These are phyloP conservation scores for Heliconius melpomene DNA, from an alignment of 1,140 invertebrate genomes.

Conservation along the genomic window DNA sequence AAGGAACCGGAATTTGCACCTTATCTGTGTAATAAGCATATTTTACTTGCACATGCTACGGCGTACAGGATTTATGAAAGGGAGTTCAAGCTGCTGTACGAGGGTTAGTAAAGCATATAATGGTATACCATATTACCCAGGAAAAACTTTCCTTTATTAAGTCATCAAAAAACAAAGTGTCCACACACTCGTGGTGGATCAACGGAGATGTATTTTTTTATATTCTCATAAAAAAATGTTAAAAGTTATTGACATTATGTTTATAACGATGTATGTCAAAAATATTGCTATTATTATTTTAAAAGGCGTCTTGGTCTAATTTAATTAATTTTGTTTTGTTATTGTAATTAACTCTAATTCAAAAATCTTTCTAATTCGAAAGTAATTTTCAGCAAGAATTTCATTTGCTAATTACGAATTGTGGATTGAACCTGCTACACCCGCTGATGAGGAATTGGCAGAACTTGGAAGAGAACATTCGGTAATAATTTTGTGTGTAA, in stretches of 20 bases:
- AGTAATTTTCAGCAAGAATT: slow-evolving; percentile 23
- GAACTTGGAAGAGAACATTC: slow-evolving; percentile 41
- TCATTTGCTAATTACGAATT: slow-evolving; percentile 37
- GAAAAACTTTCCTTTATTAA: too few species aligned
- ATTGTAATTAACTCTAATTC: not conserved
- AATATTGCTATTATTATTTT: not conserved
- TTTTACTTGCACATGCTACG: slow-evolving; percentile 35
- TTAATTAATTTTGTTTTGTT: not conserved
- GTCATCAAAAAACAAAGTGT: too few species aligned
- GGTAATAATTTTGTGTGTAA: slow-evolving; percentile 22
- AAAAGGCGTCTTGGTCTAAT: not conserved
- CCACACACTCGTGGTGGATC: too few species aligned
- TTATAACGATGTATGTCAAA: too few species aligned
- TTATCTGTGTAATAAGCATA: slow-evolving; percentile 35
- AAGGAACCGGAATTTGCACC: slow-evolving; percentile 33
- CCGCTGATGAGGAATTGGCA: slow-evolving; percentile 30
- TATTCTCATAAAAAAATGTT: not conserved
- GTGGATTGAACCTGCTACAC: slow-evolving; percentile 34
- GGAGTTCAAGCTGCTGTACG: slow-evolving; percentile 27
- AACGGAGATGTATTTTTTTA: too few species aligned
- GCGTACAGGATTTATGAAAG: slow-evolving; percentile 32
- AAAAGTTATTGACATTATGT: not conserved
- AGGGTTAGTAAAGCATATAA: slow-evolving; percentile 16
- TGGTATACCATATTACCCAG: too few species aligned
- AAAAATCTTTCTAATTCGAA: not conserved